Evolutionary conservation across 2,797 vertebrate species (phyloP).

Genomic region (Hylomyscus alleni): DNA sequence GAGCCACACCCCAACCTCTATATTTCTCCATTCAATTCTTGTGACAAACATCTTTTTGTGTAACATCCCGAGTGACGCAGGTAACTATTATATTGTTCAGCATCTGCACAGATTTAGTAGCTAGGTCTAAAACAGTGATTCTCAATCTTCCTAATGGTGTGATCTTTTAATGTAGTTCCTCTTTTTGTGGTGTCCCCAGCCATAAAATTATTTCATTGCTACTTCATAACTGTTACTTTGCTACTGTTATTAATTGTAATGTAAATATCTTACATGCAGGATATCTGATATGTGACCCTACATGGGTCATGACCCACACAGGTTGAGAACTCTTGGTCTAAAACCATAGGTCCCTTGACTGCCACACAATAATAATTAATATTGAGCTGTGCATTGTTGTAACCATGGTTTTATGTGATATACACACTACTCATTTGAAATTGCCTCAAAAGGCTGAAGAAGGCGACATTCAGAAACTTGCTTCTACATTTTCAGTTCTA

Average conservation of each 20-base stretch:
- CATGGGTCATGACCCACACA: neutral
- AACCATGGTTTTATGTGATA: neutral
- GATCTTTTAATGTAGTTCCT: neutral
- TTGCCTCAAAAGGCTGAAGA: neutral
- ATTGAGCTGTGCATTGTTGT: neutral
- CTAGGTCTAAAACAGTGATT: neutral
- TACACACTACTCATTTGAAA: neutral
- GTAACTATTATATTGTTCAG: too few relatives aligned
- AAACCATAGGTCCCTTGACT: neutral
- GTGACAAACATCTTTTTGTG: neutral
- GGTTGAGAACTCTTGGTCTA: neutral
- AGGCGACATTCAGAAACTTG: neutral
- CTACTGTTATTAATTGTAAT: neutral
- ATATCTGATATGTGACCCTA: neutral
- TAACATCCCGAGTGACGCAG: neutral
- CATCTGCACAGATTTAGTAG: neutral
- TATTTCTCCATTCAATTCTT: neutral
- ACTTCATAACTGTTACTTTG: neutral
- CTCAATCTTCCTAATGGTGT: neutral
- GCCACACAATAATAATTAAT: neutral
- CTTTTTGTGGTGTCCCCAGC: neutral
- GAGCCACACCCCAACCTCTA: too few relatives aligned
- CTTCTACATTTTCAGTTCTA: neutral
- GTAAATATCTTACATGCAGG: neutral
- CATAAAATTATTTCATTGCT: neutral